Percentiles rank a stretch among this genome's conserved stretches.
These are phyloP conservation scores for Drosophila equinoxialis DNA, from an alignment of 1,140 invertebrate species.

Conservation along the genomic window DNA sequence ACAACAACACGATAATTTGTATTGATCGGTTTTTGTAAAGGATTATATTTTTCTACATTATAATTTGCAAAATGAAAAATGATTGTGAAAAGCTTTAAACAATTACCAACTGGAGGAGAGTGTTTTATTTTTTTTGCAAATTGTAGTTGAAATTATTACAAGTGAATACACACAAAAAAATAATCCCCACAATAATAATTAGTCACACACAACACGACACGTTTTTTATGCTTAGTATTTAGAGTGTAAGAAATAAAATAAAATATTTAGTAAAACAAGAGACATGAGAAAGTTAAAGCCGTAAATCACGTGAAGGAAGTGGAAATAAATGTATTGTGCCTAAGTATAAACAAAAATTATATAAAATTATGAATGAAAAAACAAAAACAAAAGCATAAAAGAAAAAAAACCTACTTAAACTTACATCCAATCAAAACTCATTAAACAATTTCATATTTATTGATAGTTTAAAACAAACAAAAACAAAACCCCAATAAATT, in stretches of 20 bases:
- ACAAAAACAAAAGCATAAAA: conserved; percentile 39
- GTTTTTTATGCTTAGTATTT: conserved; percentile 74
- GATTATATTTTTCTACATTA: conserved; percentile 43
- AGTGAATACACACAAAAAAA: conserved; percentile 48
- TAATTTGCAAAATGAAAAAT: conserved; percentile 63
- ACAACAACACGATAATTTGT: conserved; percentile 31
- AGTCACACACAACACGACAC: conserved; percentile 52
- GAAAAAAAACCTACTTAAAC: conserved; percentile 27
- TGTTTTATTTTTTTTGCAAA: conserved; percentile 45
- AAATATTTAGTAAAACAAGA: conserved; percentile 59
- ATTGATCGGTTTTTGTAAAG: conserved; percentile 38
- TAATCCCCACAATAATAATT: conserved; percentile 59
- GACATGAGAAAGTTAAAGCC: conserved; percentile 33
- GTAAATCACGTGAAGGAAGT: conserved; percentile 47
- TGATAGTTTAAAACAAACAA: conserved; percentile 17
- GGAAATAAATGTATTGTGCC: conserved; percentile 78
- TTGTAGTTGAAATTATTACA: conserved; percentile 67
- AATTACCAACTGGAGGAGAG: conserved; percentile 62
- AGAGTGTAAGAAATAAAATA: conserved; percentile 42
- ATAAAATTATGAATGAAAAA: conserved; percentile 38
- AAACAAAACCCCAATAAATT: neutral
- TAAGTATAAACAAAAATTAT: conserved; percentile 62
- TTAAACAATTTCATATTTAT: conserved; percentile 53
- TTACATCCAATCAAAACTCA: conserved; percentile 50
- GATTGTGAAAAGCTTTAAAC: conserved; percentile 77